phyloP scores from a whole-genome alignment of 2,113 vertebrate species.

The Oceanodroma tethys region DNA sequence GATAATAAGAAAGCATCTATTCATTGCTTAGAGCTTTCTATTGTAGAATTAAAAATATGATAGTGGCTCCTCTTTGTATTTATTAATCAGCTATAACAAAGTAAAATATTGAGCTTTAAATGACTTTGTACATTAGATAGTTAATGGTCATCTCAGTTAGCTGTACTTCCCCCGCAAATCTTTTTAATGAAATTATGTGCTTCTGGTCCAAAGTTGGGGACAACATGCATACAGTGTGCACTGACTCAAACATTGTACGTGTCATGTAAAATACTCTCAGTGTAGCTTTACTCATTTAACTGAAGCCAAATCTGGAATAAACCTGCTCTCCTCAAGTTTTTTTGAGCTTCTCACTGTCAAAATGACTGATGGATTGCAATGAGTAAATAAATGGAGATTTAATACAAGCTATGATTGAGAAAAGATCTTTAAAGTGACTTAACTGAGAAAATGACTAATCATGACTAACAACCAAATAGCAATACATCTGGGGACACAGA shows the following conservation, averaged over 20 bases:
- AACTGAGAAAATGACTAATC: constrained; percentile 35
- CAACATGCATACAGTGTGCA: not conserved
- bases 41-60: not conserved
- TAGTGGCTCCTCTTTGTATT: not conserved
- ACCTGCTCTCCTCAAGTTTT: not conserved
- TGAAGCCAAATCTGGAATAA: not conserved
- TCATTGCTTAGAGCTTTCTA: not conserved
- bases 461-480: not conserved
- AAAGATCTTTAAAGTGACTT: constrained; percentile 14
- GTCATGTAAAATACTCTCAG: not conserved
- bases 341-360: not conserved
- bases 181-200: not conserved
- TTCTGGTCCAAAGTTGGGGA: not conserved
- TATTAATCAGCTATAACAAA: not conserved
- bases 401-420: not conserved
- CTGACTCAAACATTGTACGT: not conserved
- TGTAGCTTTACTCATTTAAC: not conserved
- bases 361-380: not conserved
- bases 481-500: not conserved
- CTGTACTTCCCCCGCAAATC: not conserved
- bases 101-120: not conserved
- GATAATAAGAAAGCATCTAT: not conserved
- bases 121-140: not conserved
- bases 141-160: not conserved
- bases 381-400: constrained; percentile 32